A percentile compares a stretch with the other conserved stretches of the same genome.
These are phyloP conservation scores for Syngnathus scovelli DNA, from an alignment of 2,113 vertebrate species.

Conservation along the genomic window DNA sequence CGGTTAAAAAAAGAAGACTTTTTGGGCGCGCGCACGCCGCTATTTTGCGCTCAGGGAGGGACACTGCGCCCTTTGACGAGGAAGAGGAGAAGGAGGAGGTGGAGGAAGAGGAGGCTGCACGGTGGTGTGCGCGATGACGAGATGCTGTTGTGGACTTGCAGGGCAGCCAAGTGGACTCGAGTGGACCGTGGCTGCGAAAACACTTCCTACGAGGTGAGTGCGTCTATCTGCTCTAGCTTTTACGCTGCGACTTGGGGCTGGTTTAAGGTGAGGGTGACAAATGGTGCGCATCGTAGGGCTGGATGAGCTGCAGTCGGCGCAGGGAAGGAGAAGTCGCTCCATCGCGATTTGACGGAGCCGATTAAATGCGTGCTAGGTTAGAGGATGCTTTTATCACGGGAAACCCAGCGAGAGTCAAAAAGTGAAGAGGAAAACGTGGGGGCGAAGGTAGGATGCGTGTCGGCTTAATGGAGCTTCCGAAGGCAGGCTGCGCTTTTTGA, in stretches of 20 bases:
- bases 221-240: not conserved
- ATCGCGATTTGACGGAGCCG: not conserved
- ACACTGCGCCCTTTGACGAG: conserved; percentile 17
- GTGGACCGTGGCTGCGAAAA: not conserved
- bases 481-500: not conserved
- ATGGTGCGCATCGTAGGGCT: not conserved
- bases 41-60: conserved; percentile 27
- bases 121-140: conserved; percentile 3
- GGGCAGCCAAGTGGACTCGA: conserved; percentile 1
- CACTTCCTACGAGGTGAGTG: conserved; percentile 5
- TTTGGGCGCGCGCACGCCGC: conserved; percentile 30
- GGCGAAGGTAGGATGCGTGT: not conserved
- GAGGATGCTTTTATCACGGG: not conserved
- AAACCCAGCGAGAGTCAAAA: not conserved
- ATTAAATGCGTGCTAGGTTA: not conserved
- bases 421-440: not conserved
- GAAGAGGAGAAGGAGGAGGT: conserved; percentile 7
- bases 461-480: not conserved
- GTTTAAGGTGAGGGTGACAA: not conserved
- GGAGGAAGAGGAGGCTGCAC: not conserved
- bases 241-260: not conserved
- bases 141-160: conserved; percentile 2
- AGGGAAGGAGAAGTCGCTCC: not conserved
- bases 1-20: conserved; percentile 38
- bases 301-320: not conserved